Evolutionary conservation across 2,888 invertebrate species (phyloP), one percentile per base, ranked within the genome.

Genomic region (Ferrisia virgata): DNA sequence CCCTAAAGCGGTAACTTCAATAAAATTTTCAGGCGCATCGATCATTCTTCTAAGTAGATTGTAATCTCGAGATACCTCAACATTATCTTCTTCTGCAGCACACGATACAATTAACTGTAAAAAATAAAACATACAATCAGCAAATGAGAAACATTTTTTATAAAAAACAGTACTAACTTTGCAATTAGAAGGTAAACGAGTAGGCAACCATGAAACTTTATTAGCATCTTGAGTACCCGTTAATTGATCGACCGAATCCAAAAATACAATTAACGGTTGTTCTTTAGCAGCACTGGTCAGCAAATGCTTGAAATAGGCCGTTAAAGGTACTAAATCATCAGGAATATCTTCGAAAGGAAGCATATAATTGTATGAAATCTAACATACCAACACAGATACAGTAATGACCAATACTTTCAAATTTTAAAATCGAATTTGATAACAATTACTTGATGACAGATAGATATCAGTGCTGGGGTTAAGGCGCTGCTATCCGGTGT

Each of bases 191-290:
- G 99, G 98, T 40, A 99, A 90, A 86, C 95, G 91, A 0, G 96
- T 95, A 0, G 99, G 98, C 87, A 99, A 90, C 98, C 98, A 99
- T 0, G 98, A 96, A 40, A 99, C 93, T 89, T 97, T 96, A 87
- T 97, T 98, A 33, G 97, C 95, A 87, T 96, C 96, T 87, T 97
- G 96, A 0, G 96, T 94, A 0, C 96, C 96, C 6, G 97, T 98
- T 79, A 99, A 90, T 89, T 99, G 98, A 90, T 99, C 99, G 0
- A 99, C 95, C 0, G 98, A 98, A 89, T 99, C 99, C 87, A 99
- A 90, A 88, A 97, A 97, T 69, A 99, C 90, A 0, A 97, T 91
- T 72, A 99, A 90, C 0, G 98, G 98, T 87, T 96, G 95, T 87
- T 95, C 93, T 85, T 91, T 89, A 0, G 92, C 93, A 0, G 96